These are phyloP conservation scores for Sarcoramphus papa DNA, from an alignment of 2,797 vertebrate genomes.

Conservation along the genomic window DNA sequence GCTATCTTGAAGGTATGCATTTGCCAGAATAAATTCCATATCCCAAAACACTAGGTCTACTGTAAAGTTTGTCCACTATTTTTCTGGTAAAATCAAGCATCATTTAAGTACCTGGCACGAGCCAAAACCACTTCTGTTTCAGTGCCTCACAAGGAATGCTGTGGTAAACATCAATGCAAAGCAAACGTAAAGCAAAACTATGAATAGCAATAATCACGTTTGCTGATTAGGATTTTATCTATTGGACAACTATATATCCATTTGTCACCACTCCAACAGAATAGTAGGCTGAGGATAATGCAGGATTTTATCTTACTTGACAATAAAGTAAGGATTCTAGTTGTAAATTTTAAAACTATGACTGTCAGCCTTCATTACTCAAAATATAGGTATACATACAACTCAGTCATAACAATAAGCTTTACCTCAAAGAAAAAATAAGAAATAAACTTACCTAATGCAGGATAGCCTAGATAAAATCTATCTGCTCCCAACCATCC, in stretches of 20 bases:
- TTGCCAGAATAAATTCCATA: not conserved
- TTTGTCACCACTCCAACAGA: not conserved
- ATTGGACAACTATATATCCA: not conserved
- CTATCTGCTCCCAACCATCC: slow-evolving; percentile 97
- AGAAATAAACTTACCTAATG: slow-evolving; percentile 82
- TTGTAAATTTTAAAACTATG: not conserved
- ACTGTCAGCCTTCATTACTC: not conserved
- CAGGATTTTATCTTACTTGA: not conserved
- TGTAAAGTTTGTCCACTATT: not conserved
- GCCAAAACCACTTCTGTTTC: not conserved
- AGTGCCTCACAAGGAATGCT: not conserved
- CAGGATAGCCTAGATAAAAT: slow-evolving; percentile 96
- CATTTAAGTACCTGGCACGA: not conserved
- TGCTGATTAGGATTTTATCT: slow-evolving; percentile 22
- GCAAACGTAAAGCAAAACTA: not conserved
- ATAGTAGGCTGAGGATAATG: not conserved
- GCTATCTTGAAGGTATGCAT: not conserved
- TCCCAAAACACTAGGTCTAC: not conserved
- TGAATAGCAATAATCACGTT: not conserved
- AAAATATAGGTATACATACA: not conserved
- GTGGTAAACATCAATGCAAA: not conserved
- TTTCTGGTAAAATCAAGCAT: not conserved
- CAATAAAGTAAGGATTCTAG: not conserved
- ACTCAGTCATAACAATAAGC: not conserved
- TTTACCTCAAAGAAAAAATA: not conserved